Conservation (phyloP, 2,888 invertebrate species). For the Noctua fimbriata region DNA sequence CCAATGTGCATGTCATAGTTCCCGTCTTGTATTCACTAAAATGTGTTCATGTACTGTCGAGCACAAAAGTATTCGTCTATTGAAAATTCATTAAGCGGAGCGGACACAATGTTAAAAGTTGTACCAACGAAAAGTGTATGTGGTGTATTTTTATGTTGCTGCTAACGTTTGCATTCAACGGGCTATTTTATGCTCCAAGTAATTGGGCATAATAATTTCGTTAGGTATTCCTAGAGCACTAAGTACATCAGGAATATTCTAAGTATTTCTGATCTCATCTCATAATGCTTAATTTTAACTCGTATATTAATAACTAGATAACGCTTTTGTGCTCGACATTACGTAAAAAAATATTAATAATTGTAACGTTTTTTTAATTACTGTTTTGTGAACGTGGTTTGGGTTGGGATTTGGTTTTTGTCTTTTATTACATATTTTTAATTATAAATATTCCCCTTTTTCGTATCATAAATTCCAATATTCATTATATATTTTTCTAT, state of each 20-base stretch:
- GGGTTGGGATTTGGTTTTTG: slow-evolving; percentile 87
- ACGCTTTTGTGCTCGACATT: slow-evolving; percentile 75
- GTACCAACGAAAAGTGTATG: too few relatives aligned
- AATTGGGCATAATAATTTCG: neutral
- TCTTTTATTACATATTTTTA: slow-evolving; percentile 66
- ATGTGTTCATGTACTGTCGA: slow-evolving; percentile 75
- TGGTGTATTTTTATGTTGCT: neutral
- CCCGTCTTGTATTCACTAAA: slow-evolving; percentile 78
- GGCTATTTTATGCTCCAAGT: neutral
- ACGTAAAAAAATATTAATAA: slow-evolving; percentile 65
- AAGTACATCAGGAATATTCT: neutral
- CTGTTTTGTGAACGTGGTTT: slow-evolving; percentile 84
- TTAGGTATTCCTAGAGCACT: neutral
- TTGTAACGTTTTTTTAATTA: slow-evolving; percentile 74
- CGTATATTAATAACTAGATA: neutral
- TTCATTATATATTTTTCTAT: neutral
- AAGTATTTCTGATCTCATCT: neutral
- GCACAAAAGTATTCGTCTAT: slow-evolving; percentile 62
- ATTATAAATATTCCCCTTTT: slow-evolving; percentile 48
- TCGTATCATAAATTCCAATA: slow-evolving; percentile 9
- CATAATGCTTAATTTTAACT: slow-evolving; percentile 6
- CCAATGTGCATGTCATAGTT: slow-evolving; percentile 83
- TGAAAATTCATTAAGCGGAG: neutral
- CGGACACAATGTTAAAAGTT: neutral
- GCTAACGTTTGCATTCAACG: neutral